Evolutionary conservation across 2,113 vertebrate species (phyloP).

Genomic region (Eulemur macaco): DNA sequence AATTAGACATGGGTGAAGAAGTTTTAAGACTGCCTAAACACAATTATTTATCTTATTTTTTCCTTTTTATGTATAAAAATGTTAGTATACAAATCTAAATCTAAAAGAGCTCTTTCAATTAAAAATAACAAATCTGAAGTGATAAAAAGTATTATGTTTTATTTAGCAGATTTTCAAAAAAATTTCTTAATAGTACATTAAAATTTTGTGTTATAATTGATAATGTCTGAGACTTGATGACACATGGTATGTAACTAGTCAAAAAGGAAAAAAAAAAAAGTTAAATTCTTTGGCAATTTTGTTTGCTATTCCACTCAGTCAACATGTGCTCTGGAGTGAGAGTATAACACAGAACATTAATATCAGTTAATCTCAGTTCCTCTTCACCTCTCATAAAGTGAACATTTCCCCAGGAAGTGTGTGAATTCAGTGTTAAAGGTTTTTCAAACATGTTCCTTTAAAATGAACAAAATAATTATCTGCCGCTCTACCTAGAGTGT

Average conservation of each 20-base stretch:
- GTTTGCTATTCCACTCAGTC: background rate
- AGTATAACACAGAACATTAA: background rate
- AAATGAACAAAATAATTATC: background rate
- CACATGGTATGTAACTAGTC: background rate
- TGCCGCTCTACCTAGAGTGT: background rate
- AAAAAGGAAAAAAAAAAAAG: background rate
- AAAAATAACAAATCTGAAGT: background rate
- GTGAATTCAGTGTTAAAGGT: background rate
- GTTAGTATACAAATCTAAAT: background rate
- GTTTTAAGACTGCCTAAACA: background rate
- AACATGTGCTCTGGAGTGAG: background rate
- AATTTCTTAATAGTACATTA: background rate
- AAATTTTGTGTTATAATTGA: background rate
- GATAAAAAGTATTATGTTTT: background rate
- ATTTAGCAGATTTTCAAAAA: background rate
- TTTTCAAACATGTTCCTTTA: background rate
- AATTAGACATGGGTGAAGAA: background rate
- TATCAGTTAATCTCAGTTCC: background rate
- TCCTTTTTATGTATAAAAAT: background rate
- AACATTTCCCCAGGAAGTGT: background rate
- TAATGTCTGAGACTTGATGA: background rate
- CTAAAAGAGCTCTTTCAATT: background rate
- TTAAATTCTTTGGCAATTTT: background rate
- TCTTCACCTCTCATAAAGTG: background rate
- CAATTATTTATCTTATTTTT: background rate